Conservation (phyloP, 1,140 invertebrate species). For the Ooceraea biroi region DNA sequence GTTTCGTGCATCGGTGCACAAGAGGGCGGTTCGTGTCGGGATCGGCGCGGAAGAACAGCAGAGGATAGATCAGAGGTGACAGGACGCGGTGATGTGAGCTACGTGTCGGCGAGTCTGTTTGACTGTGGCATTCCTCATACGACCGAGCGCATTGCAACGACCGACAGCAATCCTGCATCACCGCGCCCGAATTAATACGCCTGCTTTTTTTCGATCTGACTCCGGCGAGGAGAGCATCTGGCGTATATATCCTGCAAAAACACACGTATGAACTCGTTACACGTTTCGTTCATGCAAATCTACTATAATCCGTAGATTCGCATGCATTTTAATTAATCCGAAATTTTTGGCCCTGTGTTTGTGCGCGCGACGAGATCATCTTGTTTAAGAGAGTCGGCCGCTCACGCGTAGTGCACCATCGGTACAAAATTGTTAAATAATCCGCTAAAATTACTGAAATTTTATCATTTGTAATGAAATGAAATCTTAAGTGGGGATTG, state of each 20-base stretch:
- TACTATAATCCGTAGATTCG: constrained; percentile 1
- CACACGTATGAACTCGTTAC: constrained; percentile 26
- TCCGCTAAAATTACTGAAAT: no score
- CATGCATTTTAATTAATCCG: constrained; percentile 54
- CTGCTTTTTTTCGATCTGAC: constrained; percentile 22
- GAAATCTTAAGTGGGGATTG: no score
- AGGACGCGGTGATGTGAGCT: constrained; percentile 51
- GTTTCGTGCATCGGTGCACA: constrained; percentile 16
- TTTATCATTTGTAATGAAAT: no score
- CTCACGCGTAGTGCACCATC: no score
- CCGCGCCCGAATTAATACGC: constrained; percentile 33
- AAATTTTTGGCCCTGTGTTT: constrained; percentile 7
- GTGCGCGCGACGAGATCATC: background rate
- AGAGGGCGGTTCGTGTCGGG: constrained; percentile 5
- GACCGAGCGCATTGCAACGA: constrained; percentile 33
- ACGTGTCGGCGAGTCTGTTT: constrained; percentile 36
- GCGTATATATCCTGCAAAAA: background rate
- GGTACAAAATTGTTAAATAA: no score
- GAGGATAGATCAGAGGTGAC: constrained; percentile 57
- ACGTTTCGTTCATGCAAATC: constrained; percentile 50
- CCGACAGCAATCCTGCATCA: constrained; percentile 32
- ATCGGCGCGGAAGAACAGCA: constrained; percentile 62
- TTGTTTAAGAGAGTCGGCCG: background rate
- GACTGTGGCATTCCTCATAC: constrained; percentile 20
- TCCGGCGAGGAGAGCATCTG: background rate